Evolutionary conservation across 1,140 invertebrate species (phyloP).

Genomic region (Sycophaga agraensis): DNA sequence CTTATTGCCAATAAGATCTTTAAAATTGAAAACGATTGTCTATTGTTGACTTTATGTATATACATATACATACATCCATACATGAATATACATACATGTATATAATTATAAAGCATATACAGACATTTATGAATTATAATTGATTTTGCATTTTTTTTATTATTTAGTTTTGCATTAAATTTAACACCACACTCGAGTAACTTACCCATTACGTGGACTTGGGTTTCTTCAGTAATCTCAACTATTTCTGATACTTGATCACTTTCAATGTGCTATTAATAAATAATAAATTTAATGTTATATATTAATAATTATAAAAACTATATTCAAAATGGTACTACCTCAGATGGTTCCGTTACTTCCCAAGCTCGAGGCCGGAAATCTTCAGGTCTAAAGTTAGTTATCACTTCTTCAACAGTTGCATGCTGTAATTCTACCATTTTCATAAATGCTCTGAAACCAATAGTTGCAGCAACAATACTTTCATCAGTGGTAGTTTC

Average conservation of each 20-base stretch:
- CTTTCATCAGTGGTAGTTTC: conserved; percentile 75
- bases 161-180: conserved; percentile 9
- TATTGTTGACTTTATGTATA: too few relatives aligned
- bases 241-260: conserved; percentile 46
- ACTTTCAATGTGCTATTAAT: conserved; percentile 39
- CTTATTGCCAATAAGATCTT: too few relatives aligned
- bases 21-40: too few relatives aligned
- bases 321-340: conserved; percentile 40
- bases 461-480: conserved; percentile 72
- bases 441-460: conserved; percentile 79
- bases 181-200: conserved; percentile 30
- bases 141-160: not conserved
- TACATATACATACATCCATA: too few relatives aligned
- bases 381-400: conserved; percentile 77
- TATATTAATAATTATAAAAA: not conserved
- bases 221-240: conserved; percentile 44
- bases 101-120: conserved; percentile 1
- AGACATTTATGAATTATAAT: not conserved
- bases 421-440: conserved; percentile 80
- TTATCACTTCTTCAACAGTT: conserved; percentile 80
- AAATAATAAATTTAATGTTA: conserved; percentile 2
- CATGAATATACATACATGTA: not conserved
- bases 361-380: conserved; percentile 78
- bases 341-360: conserved; percentile 67
- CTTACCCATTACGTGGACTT: conserved; percentile 53